Conservation (phyloP, 1,140 invertebrate species). For the Rhopalosiphum padi region DNA sequence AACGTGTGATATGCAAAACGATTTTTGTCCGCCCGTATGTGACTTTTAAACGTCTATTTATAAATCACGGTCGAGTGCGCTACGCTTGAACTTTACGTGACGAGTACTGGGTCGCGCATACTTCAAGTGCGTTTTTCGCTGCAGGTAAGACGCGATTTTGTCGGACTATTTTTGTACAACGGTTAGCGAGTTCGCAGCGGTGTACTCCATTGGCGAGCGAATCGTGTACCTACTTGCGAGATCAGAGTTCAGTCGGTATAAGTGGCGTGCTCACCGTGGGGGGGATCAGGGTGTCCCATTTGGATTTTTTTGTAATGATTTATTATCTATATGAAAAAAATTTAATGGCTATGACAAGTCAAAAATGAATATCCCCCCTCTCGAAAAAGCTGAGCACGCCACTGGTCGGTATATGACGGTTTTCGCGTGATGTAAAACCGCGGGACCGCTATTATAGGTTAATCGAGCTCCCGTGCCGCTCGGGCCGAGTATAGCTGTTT, state of each 20-base stretch:
- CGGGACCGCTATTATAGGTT: neutral
- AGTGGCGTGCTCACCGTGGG: too few relatives aligned
- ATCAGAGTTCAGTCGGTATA: neutral
- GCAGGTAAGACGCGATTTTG: neutral
- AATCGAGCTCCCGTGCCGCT: neutral
- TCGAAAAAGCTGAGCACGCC: too few relatives aligned
- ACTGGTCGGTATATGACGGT: neutral
- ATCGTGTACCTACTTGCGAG: neutral
- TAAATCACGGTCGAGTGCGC: neutral
- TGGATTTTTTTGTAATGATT: too few relatives aligned
- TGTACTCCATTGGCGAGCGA: neutral
- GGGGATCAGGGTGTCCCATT: too few relatives aligned
- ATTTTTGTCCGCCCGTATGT: neutral
- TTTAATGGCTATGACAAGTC: too few relatives aligned
- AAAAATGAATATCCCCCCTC: too few relatives aligned
- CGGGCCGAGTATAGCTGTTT: neutral
- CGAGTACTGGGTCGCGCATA: neutral
- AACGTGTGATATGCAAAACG: neutral
- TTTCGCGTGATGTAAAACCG: neutral
- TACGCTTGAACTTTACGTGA: neutral
- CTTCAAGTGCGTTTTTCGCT: neutral
- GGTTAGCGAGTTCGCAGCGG: neutral
- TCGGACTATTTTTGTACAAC: neutral
- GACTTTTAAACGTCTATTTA: slow-evolving; percentile 9
- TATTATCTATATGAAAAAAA: too few relatives aligned